Base-by-base conservation (phyloP, 1,140 invertebrate genomes). In the Marisa cornuarietis region DNA sequence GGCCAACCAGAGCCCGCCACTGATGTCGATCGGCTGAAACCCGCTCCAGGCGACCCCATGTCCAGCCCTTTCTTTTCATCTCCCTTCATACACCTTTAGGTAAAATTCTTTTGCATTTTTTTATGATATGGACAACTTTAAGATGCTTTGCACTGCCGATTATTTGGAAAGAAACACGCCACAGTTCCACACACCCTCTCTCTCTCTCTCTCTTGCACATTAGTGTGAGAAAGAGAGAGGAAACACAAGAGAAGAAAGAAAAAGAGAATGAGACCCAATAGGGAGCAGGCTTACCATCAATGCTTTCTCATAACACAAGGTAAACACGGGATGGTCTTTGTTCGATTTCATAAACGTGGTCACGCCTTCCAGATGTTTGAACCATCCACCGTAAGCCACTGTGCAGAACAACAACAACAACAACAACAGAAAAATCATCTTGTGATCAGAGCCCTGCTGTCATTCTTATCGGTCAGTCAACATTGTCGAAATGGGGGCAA, bases 331-430 rank as follows among this genome's bases (percentile, higher is more conserved):
- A 31, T 66, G 62, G 16, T 49, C 62, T 7, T 61, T 61, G 42
- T 49, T 66, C 16, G 63, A 26, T 20, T 65, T 49, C 62, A 24
- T 14, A n/a, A 42, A 76, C 10, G 24, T 49, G 18, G 10, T 9
- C 24, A 76, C 24, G 20, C 16, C 52, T 61, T 76, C 74, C 74
- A 76, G 42, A 26, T 76, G 52, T 8, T 49, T 66, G 74, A 76
- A 76, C 74, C 74, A 76, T 22, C 74, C 74, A 18, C 24, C 24
- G 31, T 76, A 76, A 24, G 22, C 6, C 73, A 75, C 73, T 75
- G 54, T 18, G 62, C 51, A 54, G 71, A 73, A 22, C 22, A 71
- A 42, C 16, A 31, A 71, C 22, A 26, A 20, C 71, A 51, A 20
- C 52, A 20, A 73, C 54, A 20, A 18, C 13, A 63, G 42, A 0